Evolutionary conservation across 2,113 vertebrate genomes (phyloP), one percentile per base, ranked within the genome.

Genomic region (Triplophysa dalaica): DNA sequence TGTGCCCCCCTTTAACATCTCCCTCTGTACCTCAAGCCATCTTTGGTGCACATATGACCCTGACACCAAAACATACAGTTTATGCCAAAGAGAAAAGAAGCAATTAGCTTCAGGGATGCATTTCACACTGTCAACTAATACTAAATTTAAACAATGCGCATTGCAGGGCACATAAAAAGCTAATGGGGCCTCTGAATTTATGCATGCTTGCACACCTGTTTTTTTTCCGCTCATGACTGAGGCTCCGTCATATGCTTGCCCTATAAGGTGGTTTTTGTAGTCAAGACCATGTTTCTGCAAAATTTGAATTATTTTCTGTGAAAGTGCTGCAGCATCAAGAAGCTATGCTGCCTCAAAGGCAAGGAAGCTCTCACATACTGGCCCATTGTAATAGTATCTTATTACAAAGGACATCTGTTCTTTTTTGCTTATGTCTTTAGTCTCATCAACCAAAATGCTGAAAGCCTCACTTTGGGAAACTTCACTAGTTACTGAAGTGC

Each of bases 321-420:
- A 82, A 84, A 84, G 83, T 68, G 78, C 75, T 83, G 58, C 78
- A 72, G 78, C 75, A 72, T 79, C 65, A 26, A 85, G 66, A 41
- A 17, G 50, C 41, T 61, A 24, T 65, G 70, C 60, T 17, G 72
- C 77, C 54, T 75, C 70, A 80, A 86, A 84, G 43, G 41, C 4
- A 11, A 79, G 82, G 60, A 77, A 63, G 16, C 73, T 64, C 48
- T 80, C 78, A 43, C 45, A 75, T 75, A 82, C 19, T 48, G 62
- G 79, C 16, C 83, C 85, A 79, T 76, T 76, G 13, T 79, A 78
- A 66, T 83, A 81, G 48, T 75, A 84, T 17, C 77, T 21, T 16
- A 84, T 77, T 74, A 82, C 77, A 61, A 75, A 80, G 24, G 74
- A 75, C 81, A 78, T 74, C 67, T 83, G 48, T 75, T 83, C 65